These are phyloP conservation scores for Sialia sialis DNA, from an alignment of 2,113 vertebrate species.

Conservation along the genomic window DNA sequence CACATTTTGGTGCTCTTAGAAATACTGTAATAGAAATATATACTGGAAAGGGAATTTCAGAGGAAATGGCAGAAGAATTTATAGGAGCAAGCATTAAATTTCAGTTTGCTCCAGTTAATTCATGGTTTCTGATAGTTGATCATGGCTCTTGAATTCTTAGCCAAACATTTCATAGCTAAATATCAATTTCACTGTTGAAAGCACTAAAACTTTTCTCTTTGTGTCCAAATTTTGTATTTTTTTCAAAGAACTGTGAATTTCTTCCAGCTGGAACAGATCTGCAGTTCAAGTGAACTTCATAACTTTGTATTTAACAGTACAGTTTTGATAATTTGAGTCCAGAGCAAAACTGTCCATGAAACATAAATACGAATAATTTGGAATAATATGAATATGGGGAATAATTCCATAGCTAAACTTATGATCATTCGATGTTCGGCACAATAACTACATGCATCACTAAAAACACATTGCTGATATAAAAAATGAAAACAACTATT, in stretches of 20 bases:
- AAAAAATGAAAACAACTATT: not conserved
- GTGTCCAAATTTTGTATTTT: not conserved
- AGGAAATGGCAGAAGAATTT: not conserved
- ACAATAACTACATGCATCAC: not conserved
- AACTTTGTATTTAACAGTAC: not conserved
- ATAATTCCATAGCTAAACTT: not conserved
- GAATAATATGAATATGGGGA: not conserved
- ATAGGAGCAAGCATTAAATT: not conserved
- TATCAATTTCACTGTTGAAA: not conserved
- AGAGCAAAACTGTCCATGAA: not conserved
- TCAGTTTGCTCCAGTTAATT: not conserved
- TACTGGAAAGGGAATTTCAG: not conserved
- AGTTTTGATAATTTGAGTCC: not conserved
- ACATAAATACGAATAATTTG: not conserved
- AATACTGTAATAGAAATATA: not conserved
- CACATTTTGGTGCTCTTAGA: not conserved
- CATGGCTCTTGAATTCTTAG: not conserved
- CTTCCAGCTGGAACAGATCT: not conserved
- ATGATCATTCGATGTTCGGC: accelerated
- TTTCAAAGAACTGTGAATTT: not conserved
- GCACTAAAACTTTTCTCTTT: not conserved
- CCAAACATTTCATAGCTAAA: not conserved
- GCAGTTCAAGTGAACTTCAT: not conserved
- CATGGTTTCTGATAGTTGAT: not conserved
- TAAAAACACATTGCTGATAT: not conserved